phyloP scores from a whole-genome alignment of 2,797 vertebrate genomes.

The Falco cherrug region DNA sequence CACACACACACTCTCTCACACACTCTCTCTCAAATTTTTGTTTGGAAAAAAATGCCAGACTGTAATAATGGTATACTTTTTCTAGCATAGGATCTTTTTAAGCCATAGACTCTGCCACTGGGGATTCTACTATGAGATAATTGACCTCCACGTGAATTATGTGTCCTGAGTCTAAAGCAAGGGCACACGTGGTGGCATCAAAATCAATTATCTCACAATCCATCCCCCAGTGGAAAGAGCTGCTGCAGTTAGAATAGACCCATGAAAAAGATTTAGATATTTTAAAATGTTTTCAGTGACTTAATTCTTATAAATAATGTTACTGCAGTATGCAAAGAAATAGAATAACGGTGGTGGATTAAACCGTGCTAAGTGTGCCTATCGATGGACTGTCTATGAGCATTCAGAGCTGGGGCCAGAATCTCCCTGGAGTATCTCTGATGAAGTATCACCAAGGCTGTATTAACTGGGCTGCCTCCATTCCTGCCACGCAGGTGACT shows the following conservation, averaged over 20 bases:
- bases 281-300: constrained; percentile 32
- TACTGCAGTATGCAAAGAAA: background rate
- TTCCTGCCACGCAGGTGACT: background rate
- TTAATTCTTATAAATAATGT: constrained; percentile 25
- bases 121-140: constrained; percentile 52
- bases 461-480: background rate
- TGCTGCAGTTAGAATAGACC: constrained; percentile 5
- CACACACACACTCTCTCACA: background rate
- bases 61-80: constrained; percentile 18
- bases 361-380: background rate
- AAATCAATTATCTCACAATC: constrained; percentile 50
- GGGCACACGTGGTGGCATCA: constrained; percentile 29
- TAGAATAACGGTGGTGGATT: background rate
- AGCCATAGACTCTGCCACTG: constrained; percentile 22
- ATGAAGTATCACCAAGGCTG: background rate
- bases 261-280: constrained; percentile 27
- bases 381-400: background rate
- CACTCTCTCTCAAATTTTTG: background rate
- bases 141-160: constrained; percentile 57
- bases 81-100: constrained; percentile 13
- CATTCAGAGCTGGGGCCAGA: background rate
- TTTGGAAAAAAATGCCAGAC: background rate
- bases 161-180: constrained; percentile 58
- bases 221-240: background rate
- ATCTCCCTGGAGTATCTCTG: background rate